Conservation (phyloP, 1,140 invertebrate species). For the Hesperophylax magnus region DNA sequence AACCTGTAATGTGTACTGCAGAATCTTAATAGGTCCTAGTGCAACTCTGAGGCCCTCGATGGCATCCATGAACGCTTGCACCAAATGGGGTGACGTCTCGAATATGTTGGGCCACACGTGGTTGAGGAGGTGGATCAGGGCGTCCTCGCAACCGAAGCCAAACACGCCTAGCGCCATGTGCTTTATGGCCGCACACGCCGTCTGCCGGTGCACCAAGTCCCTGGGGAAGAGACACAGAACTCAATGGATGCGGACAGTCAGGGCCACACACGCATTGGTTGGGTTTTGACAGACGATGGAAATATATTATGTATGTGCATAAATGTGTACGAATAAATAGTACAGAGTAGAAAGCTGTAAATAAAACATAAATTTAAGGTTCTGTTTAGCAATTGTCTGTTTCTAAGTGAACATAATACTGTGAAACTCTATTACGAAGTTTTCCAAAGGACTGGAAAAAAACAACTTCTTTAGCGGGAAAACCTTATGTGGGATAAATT, state of each 20-base stretch:
- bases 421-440: too few species aligned
- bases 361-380: too few species aligned
- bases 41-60: slow-evolving; percentile 97
- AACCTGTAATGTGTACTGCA: slow-evolving; percentile 95
- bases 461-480: too few species aligned
- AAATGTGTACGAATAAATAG: neutral
- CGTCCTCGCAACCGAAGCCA: slow-evolving; percentile 99
- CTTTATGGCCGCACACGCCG: slow-evolving; percentile 98
- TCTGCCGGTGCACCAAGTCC: slow-evolving; percentile 98
- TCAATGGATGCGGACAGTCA: neutral
- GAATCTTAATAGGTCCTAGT: slow-evolving; percentile 95
- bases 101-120: slow-evolving; percentile 99
- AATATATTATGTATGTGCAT: slow-evolving; percentile 19
- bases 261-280: slow-evolving; percentile 4
- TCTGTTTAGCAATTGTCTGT: too few species aligned
- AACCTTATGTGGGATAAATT: too few species aligned
- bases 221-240: slow-evolving; percentile 70
- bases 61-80: slow-evolving; percentile 99
- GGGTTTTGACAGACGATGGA: neutral
- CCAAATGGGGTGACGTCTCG: slow-evolving; percentile 99
- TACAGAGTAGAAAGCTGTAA: neutral
- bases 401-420: too few species aligned
- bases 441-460: too few species aligned
- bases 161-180: slow-evolving; percentile 99
- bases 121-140: slow-evolving; percentile 96